phyloP scores from a whole-genome alignment of 2,888 invertebrate species.

The Drosophila vallismaia region DNA sequence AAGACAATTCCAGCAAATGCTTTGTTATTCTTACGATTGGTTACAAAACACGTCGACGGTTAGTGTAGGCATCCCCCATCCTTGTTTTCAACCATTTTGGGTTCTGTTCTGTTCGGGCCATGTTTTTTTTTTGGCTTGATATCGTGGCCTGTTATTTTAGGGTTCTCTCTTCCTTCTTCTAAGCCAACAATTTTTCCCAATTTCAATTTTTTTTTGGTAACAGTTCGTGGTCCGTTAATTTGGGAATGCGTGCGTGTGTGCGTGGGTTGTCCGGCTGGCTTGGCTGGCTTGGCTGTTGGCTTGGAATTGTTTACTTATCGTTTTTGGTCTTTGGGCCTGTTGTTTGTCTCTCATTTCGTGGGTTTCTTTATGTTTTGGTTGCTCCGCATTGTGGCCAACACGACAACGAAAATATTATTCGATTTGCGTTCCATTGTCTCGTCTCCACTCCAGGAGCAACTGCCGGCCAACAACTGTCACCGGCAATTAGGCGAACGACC shows the following conservation, averaged over 20 bases:
- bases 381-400: slow-evolving; percentile 64
- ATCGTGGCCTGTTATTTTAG: slow-evolving; percentile 76
- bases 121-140: slow-evolving; percentile 65
- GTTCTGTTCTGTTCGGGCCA: slow-evolving; percentile 58
- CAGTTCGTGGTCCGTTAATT: slow-evolving; percentile 63
- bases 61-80: not conserved
- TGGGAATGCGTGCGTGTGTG: slow-evolving; percentile 26
- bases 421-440: slow-evolving; percentile 52
- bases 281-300: slow-evolving; percentile 19
- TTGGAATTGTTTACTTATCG: slow-evolving; percentile 70
- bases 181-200: slow-evolving; percentile 16
- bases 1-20: slow-evolving; percentile 21
- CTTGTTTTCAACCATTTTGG: slow-evolving; percentile 61
- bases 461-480: slow-evolving; percentile 61
- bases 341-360: slow-evolving; percentile 58
- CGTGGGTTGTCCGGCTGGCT: slow-evolving; percentile 28
- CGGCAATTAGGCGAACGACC: slow-evolving; percentile 71
- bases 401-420: slow-evolving; percentile 79
- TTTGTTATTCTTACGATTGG: slow-evolving; percentile 78
- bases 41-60: slow-evolving; percentile 62
- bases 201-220: slow-evolving; percentile 64
- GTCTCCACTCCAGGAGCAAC: slow-evolving; percentile 23
- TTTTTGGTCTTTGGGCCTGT: slow-evolving; percentile 59
- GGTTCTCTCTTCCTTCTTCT: slow-evolving; percentile 40
- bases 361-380: slow-evolving; percentile 54